Conservation (phyloP, 2,113 vertebrate species). For the Phoenicopterus ruber region DNA sequence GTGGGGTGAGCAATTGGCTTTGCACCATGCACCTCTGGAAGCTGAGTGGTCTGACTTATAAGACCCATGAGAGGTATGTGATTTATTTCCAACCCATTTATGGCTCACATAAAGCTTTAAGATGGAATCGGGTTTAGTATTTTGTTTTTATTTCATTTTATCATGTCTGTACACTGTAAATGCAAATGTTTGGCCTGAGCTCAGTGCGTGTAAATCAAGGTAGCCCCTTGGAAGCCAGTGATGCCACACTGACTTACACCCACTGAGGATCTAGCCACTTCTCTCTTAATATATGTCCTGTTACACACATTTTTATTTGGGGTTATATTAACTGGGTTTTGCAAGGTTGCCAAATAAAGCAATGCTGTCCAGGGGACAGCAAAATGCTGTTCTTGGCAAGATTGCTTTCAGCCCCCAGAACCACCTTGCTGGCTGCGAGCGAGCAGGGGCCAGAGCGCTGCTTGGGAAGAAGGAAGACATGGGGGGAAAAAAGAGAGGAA, state of each 20-base stretch:
- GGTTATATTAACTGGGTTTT: background rate
- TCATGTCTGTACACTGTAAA: background rate
- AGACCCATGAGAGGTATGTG: background rate
- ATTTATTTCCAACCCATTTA: background rate
- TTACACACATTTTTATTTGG: background rate
- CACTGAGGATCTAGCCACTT: background rate
- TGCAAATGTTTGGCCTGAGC: background rate
- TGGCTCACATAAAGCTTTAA: slow-evolving; percentile 2
- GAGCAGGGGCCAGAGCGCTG: background rate
- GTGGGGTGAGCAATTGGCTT: background rate
- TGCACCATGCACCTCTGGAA: background rate
- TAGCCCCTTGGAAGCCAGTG: background rate
- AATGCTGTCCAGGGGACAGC: background rate
- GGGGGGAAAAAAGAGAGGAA: background rate
- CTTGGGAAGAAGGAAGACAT: background rate
- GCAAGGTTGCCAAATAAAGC: background rate
- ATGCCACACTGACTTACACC: background rate
- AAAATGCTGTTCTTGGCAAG: background rate
- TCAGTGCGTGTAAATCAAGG: background rate
- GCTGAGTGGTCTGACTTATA: background rate
- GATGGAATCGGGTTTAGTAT: background rate
- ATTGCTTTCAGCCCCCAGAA: background rate
- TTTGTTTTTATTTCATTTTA: slow-evolving; percentile 33
- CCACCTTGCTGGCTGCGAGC: background rate
- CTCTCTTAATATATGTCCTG: background rate